phyloP scores from a whole-genome alignment of 1,140 invertebrate species.

The Drosophila saltans region DNA sequence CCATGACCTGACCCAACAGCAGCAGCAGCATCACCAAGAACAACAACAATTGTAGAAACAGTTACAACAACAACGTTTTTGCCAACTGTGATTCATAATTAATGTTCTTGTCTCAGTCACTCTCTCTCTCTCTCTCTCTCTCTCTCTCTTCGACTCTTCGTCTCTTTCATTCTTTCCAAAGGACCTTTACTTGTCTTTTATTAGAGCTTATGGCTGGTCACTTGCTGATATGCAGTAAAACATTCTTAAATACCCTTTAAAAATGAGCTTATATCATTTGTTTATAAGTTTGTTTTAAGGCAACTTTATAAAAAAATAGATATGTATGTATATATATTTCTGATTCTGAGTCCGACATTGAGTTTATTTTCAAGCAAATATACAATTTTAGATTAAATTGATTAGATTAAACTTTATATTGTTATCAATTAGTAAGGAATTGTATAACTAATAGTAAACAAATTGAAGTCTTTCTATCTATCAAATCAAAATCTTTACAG shows the following conservation, averaged over 20 bases:
- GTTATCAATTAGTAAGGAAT: too few species aligned
- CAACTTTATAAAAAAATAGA: too few species aligned
- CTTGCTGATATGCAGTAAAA: constrained; percentile 40
- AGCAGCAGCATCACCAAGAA: background rate
- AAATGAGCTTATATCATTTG: constrained; percentile 28
- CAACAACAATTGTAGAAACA: constrained; percentile 3
- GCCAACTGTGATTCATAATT: constrained; percentile 75
- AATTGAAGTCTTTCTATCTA: too few species aligned
- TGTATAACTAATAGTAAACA: too few species aligned
- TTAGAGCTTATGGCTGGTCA: constrained; percentile 37
- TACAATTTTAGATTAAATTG: too few species aligned
- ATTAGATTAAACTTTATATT: too few species aligned
- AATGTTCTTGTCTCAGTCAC: constrained; percentile 40
- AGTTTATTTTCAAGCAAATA: too few species aligned
- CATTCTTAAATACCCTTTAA: constrained; percentile 32
- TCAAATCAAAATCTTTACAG: too few species aligned
- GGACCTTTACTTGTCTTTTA: constrained; percentile 5
- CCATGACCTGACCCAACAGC: constrained; percentile 21
- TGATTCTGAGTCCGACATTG: too few species aligned
- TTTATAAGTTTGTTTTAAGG: background rate
- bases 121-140: background rate
- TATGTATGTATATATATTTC: too few species aligned
- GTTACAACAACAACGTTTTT: constrained; percentile 9
- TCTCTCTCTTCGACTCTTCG: background rate
- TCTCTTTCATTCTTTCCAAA: background rate